Evolutionary conservation across 2,113 vertebrate genomes (phyloP).

Genomic region (Cacatua alba): DNA sequence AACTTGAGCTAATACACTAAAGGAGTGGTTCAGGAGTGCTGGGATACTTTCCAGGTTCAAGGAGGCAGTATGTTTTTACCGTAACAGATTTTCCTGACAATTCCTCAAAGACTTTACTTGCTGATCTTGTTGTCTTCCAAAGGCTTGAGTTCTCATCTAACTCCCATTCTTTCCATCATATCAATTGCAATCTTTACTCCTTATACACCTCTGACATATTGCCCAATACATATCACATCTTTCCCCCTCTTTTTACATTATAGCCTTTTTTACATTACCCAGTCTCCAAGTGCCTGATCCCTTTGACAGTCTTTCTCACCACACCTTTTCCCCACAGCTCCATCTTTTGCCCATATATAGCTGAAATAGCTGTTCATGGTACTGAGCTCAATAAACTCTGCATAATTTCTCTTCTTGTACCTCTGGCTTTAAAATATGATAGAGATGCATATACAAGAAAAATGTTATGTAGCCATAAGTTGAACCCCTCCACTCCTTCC

Average conservation of each 20-base stretch:
- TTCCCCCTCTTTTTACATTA: neutral
- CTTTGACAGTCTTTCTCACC: neutral
- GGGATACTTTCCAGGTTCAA: neutral
- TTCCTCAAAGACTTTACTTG: neutral
- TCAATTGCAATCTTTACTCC: neutral
- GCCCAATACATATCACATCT: neutral
- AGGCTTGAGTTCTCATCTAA: neutral
- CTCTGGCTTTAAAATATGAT: neutral
- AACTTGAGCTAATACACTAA: neutral
- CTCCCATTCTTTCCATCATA: neutral
- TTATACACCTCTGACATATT: neutral
- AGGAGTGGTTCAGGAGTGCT: neutral
- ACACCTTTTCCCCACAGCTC: rapidly evolving
- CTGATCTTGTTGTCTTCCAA: neutral
- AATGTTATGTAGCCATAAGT: neutral
- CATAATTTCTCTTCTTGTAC: neutral
- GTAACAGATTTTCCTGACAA: neutral
- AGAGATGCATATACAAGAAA: neutral
- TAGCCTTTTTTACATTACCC: neutral
- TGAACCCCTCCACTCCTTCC: neutral
- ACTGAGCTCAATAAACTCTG: neutral
- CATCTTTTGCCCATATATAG: neutral
- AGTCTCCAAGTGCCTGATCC: neutral
- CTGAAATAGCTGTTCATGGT: neutral
- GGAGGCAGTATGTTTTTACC: neutral